Evolutionary conservation across 2,888 invertebrate species (phyloP).

Genomic region (Scaptomyza polygonia): DNA sequence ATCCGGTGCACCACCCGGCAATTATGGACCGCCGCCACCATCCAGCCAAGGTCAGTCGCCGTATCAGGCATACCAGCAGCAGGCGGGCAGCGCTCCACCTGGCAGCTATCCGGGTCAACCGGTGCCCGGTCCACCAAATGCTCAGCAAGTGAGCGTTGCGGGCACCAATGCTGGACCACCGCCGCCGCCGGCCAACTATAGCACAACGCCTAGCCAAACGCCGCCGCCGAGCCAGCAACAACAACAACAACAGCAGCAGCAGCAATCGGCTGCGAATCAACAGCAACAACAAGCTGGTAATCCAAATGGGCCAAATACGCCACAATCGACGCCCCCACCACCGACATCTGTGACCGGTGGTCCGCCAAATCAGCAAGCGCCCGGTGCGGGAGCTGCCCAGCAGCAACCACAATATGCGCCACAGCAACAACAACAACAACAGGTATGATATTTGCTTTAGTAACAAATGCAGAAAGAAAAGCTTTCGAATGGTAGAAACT

Average conservation of each 20-base stretch:
- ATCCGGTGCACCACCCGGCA: constrained; percentile 82
- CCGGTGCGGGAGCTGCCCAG: constrained; percentile 49
- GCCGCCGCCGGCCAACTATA: constrained; percentile 83
- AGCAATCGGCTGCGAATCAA: constrained; percentile 83
- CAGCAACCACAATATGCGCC: constrained; percentile 64
- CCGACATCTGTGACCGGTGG: constrained; percentile 47
- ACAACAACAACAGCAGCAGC: constrained; percentile 12
- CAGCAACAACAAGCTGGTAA: constrained; percentile 60
- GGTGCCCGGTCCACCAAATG: constrained; percentile 62
- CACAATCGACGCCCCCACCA: constrained; percentile 78
- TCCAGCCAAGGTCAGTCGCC: constrained; percentile 81
- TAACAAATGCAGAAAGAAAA: too few species aligned
- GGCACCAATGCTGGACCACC: constrained; percentile 68
- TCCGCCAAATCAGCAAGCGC: constrained; percentile 62
- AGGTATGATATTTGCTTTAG: constrained; percentile 29
- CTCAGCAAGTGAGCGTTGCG: constrained; percentile 72
- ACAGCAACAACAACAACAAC: constrained; percentile 56
- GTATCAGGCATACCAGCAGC: constrained; percentile 84
- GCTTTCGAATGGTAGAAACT: too few species aligned
- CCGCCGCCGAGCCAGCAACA: constrained; percentile 74
- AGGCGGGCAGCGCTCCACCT: constrained; percentile 69
- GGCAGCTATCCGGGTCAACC: constrained; percentile 79
- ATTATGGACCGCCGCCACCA: constrained; percentile 84
- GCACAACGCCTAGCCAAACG: constrained; percentile 85
- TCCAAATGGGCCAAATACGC: constrained; percentile 76